Percentiles rank a stretch among this genome's conserved stretches.
phyloP scores from a whole-genome alignment of 1,140 invertebrate genomes.

The Bombus polaris region DNA sequence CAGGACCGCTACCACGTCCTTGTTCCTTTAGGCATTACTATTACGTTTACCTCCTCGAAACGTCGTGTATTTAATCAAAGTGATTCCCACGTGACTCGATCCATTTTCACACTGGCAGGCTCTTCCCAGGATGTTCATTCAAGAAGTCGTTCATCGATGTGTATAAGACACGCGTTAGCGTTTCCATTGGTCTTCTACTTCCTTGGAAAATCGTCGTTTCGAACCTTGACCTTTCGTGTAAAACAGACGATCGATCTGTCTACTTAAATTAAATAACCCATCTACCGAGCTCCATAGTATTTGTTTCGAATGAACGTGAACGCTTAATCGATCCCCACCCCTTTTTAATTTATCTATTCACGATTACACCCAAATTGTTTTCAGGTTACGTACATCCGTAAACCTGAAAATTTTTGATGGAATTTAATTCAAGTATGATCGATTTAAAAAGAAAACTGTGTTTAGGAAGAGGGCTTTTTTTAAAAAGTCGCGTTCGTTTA shows the following conservation, averaged over 20 bases:
- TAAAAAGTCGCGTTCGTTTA: too few species aligned
- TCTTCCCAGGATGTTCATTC: background rate
- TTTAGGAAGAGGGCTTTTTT: too few species aligned
- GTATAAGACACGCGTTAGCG: background rate
- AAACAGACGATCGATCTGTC: background rate
- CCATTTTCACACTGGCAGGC: background rate
- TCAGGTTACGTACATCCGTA: background rate
- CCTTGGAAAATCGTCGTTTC: background rate
- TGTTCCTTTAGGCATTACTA: background rate
- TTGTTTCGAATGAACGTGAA: background rate
- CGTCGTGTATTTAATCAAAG: background rate
- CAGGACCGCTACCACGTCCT: background rate
- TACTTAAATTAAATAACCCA: background rate
- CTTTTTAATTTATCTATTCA: background rate
- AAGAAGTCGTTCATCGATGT: background rate
- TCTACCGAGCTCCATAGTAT: background rate
- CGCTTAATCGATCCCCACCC: background rate
- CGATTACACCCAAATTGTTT: background rate
- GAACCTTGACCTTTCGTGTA: too few species aligned
- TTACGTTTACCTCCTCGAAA: background rate
- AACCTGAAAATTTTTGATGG: too few species aligned
- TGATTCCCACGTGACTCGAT: background rate
- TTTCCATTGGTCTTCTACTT: too few species aligned
- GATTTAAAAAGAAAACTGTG: background rate
- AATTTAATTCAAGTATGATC: too few species aligned